These are phyloP conservation scores for Scaptomyza flava DNA, from an alignment of 2,888 invertebrate species.

Conservation along the genomic window DNA sequence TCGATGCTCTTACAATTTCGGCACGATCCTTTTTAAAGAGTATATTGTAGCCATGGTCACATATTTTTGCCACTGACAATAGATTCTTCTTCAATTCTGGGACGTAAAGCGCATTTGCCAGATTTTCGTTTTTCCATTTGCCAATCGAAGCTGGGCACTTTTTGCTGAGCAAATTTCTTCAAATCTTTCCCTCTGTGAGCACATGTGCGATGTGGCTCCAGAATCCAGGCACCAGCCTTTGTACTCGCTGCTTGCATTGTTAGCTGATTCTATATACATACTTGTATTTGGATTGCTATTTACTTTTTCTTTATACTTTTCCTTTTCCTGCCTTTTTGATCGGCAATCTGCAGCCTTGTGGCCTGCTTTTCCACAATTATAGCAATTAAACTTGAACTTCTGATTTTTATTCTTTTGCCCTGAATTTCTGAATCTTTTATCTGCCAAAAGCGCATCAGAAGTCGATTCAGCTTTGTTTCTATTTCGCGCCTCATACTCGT, in stretches of 20 bases:
- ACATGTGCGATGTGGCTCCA: constrained; percentile 1
- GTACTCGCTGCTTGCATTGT: background rate
- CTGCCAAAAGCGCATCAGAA: background rate
- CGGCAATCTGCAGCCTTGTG: background rate
- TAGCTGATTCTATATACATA: background rate
- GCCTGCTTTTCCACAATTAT: background rate
- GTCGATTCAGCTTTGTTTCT: background rate
- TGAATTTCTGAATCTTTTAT: background rate
- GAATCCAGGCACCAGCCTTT: background rate
- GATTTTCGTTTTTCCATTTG: background rate
- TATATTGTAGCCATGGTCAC: background rate
- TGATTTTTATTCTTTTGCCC: background rate
- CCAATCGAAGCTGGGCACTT: background rate
- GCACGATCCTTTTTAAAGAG: background rate
- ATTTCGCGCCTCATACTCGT: background rate
- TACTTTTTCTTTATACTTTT: background rate
- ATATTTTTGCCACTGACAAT: background rate
- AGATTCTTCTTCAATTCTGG: background rate
- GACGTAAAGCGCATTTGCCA: background rate
- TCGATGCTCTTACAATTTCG: background rate
- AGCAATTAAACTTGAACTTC: background rate
- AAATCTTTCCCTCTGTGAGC: background rate
- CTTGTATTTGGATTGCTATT: background rate
- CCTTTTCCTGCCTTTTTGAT: background rate
- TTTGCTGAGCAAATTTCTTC: background rate